phyloP scores from a whole-genome alignment of 1,140 invertebrate genomes.

The Drosophila ogumai region DNA sequence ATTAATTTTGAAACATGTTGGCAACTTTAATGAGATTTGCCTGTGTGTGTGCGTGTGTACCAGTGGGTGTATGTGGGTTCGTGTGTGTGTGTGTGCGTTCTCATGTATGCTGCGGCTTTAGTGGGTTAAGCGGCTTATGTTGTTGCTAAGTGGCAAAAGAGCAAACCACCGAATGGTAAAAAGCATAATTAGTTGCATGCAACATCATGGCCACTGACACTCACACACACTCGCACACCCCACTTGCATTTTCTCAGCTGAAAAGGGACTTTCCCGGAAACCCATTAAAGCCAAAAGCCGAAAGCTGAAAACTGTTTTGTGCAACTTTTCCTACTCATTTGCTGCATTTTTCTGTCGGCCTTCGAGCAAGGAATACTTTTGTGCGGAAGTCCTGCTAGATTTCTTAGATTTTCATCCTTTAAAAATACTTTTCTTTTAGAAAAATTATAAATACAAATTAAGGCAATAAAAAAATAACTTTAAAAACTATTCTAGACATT shows the following conservation, averaged over 20 bases:
- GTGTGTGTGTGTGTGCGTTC: slow-evolving; percentile 12
- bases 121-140: slow-evolving; percentile 79
- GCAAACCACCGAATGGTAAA: slow-evolving; percentile 74
- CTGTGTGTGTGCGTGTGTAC: slow-evolving; percentile 26
- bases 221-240: background rate
- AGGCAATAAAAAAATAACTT: too few species aligned
- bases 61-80: slow-evolving; percentile 15
- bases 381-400: background rate
- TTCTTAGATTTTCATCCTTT: background rate
- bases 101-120: slow-evolving; percentile 69
- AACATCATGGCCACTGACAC: slow-evolving; percentile 51
- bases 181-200: slow-evolving; percentile 79
- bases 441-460: background rate
- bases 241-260: background rate
- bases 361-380: background rate
- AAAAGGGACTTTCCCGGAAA: slow-evolving; percentile 31
- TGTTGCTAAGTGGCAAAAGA: slow-evolving; percentile 79
- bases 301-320: slow-evolving; percentile 28
- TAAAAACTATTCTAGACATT: too few species aligned
- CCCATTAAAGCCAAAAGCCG: slow-evolving; percentile 36
- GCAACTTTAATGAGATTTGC: slow-evolving; percentile 80
- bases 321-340: slow-evolving; percentile 20
- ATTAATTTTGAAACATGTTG: slow-evolving; percentile 81
- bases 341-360: background rate
- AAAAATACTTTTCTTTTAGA: background rate